Evolutionary conservation across 2,888 invertebrate genomes (phyloP).

Genomic region (Leucophora obtusa): DNA sequence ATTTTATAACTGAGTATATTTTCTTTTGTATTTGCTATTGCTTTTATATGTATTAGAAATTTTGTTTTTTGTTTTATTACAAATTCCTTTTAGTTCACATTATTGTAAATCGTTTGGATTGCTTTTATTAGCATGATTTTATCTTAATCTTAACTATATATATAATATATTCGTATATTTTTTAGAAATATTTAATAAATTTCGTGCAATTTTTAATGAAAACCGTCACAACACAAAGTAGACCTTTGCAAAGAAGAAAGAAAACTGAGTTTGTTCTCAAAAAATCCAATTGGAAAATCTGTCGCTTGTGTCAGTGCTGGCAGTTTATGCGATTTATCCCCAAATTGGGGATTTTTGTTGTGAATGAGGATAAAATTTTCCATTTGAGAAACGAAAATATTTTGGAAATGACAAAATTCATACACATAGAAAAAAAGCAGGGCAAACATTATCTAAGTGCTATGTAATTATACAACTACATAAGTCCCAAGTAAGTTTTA

Average conservation of each 20-base stretch:
- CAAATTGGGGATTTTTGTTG: too few species aligned
- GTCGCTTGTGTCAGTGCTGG: background rate
- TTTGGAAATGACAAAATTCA: too few species aligned
- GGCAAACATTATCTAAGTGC: too few species aligned
- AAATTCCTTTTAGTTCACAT: conserved; percentile 29
- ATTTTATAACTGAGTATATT: too few species aligned
- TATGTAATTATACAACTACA: too few species aligned
- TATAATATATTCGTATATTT: background rate
- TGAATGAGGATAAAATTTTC: too few species aligned
- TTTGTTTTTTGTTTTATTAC: background rate
- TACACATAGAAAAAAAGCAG: too few species aligned
- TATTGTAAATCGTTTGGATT: too few species aligned
- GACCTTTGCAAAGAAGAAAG: conserved; percentile 33
- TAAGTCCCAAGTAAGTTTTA: too few species aligned
- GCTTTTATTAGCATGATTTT: too few species aligned
- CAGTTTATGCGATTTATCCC: too few species aligned
- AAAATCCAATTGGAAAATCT: background rate
- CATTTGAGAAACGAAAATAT: too few species aligned
- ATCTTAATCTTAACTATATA: background rate
- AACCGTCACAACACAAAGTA: conserved; percentile 25
- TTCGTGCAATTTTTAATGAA: conserved; percentile 19
- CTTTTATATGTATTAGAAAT: conserved; percentile 15
- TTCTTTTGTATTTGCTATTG: background rate
- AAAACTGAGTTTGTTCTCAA: conserved; percentile 45
- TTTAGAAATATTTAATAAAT: background rate